Base-by-base conservation (phyloP, 2,888 invertebrate species). In the Drosophila longiperda region DNA sequence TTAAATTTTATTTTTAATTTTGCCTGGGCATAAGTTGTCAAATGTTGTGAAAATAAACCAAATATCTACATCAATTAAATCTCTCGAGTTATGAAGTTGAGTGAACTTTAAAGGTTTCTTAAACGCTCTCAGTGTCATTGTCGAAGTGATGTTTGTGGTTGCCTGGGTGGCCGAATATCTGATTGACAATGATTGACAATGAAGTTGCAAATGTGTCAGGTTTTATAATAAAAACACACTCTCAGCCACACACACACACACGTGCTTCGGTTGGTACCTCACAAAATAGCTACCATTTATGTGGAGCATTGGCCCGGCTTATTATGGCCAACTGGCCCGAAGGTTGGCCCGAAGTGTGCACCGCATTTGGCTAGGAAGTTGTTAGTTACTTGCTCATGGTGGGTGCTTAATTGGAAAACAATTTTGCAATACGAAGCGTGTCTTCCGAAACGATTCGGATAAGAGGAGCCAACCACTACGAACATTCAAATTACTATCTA, bases 161-260 rank as follows among this genome's bases (percentile, higher is more conserved):
- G 75, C 68, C 52, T 78, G 84, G 84, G 84, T 84, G 84, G 84
- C 72, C 88, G 50, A 50, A 54, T 55, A 66, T 36, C 58, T 73
- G 83, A 83, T 83, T 84, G 84, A 88, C 84, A 84, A 83, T 80
- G 86, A 84, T 88, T 84, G 84, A 80, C 88, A 88, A 83, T 80
- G 71, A 83, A 78, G 75, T 70, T 86, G 67, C 57, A 59, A 66
- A 76, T 75, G 68, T 81, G 84, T 80, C 87, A 75, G 62, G 26
- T 64, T 40, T 64, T 26, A 34, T 36, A 58, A 40, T 26, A 53
- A 1, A 11, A 11, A 32, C 33, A 45, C 4, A 66, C 38, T 9
- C 5, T 26, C 36, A 36, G 23, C 48, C 29, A 57, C 20, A 64
- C 17, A 32, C 29, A 20, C 48, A 62, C 4, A 45, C 45, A 23